Evolutionary conservation across 2,888 invertebrate genomes (phyloP), one percentile per base, ranked within the genome.

Genomic region (Pheosia gnoma): DNA sequence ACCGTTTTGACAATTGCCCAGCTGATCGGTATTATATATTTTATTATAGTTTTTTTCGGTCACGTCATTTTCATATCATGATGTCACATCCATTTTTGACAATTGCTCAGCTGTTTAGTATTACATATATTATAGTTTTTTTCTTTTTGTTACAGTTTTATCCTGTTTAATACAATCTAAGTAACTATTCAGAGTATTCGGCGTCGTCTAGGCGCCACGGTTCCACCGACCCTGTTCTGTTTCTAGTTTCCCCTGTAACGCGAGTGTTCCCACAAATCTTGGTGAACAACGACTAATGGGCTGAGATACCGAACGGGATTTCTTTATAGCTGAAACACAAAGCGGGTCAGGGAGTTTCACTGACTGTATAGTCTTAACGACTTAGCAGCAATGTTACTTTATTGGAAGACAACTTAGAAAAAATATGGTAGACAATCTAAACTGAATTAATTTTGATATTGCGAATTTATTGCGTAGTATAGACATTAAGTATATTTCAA

Each of bases 281-380:
- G 64, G 70, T 71, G 77, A 73, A 79, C 76, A 79, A 77, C 78
- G 74, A 77, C 68, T 72, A 77, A 74, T 75, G 75, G 74, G 61
- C 49, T 47, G 10, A 53, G 54, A 59, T 60, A 65, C 59, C 67
- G 59, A 74, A 74, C 62, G 57, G 57, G 63, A 68, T 59, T 59
- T 67, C 71, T 75, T 75, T 75, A 75, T 68, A 37, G 70, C 65
- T 59, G 66, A 67, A 69, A 74, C 70, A 62, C 45, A 45, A 25
- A 57, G 25, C 45, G 37, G 43, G 41, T 43, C 56, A 13, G 41
- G 10, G 38, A 63, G 57, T 61, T 54, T 51, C 47, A 63, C 58
- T 63, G 75, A 72, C 71, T 68, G 49, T 45, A 59, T 11, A 53
- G 38, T 49, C 11, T 59, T 71, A 73, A 75, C 66, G 37, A 53